phyloP scores from a whole-genome alignment of 23 tunicate species.

The Styela clava region DNA sequence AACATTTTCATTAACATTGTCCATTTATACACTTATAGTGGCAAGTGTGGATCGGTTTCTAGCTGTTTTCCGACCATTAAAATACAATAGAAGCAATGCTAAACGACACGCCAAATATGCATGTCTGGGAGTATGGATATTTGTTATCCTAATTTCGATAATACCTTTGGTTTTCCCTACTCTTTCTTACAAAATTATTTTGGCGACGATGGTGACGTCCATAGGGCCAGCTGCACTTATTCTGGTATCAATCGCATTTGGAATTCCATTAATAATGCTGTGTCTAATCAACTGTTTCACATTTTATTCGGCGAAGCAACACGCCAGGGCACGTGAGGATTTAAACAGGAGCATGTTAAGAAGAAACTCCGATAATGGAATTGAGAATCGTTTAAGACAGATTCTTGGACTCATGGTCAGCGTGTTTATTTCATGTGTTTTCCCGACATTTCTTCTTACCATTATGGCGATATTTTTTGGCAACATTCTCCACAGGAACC shows the following conservation, averaged over 20 bases:
- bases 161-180: conserved; percentile 29
- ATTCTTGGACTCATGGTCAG: conserved; percentile 77
- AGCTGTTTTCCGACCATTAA: conserved; percentile 44
- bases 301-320: conserved; percentile 24
- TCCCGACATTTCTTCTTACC: conserved; percentile 28
- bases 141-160: conserved; percentile 19
- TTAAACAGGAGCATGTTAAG: not conserved
- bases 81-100: conserved; percentile 30
- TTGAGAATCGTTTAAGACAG: conserved; percentile 47
- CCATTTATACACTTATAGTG: conserved; percentile 38
- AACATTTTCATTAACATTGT: conserved; percentile 35
- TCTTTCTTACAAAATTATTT: conserved; percentile 16
- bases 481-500: conserved; percentile 7
- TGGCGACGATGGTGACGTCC: conserved; percentile 25
- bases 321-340: conserved; percentile 19
- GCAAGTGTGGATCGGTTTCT: conserved; percentile 45
- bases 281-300: conserved; percentile 36
- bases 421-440: conserved; percentile 36
- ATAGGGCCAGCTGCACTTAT: conserved; percentile 10
- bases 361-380: not conserved
- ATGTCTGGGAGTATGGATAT: conserved; percentile 37
- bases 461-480: not conserved
- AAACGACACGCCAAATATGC: conserved; percentile 7
- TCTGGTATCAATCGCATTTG: conserved; percentile 21
- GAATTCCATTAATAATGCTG: conserved; percentile 37